Evolutionary conservation across 2,888 invertebrate genomes (phyloP), one percentile per base, ranked within the genome.

Genomic region (Lamproptera curius): DNA sequence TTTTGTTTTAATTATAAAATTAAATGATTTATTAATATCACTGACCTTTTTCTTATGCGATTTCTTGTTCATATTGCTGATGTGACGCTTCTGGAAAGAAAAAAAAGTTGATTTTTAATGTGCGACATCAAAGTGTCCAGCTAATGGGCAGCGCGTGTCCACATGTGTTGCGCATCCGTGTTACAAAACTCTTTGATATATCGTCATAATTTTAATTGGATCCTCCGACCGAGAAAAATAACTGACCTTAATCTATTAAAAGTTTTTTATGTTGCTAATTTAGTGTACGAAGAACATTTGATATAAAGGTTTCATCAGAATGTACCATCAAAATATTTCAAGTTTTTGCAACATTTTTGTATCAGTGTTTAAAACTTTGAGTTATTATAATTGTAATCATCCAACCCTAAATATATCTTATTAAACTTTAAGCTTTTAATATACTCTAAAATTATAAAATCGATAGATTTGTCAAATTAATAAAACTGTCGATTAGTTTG

Each of bases 1-100:
- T 44, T 10, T 13, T 13, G 11, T 2, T 40, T 39, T 13, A 15
- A 26, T 9, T 26, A 23, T 4, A 33, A 33, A 41, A n/a, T 2
- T 6, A 41, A 17, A 11, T 13, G 13, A 31, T 1, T 31, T 8
- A 17, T 8, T 9, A 16, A 44, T 14, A 35, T 8, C 20, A 69
- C 71, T 20, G 54, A 86, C 86, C 82, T 86, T 86, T 58, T 86
- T 86, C 66, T 85, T 86, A 45, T 86, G 80, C 14, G 77, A 72
- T 53, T 85, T 86, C 70, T 86, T 86, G 56, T 86, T 76, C 86
- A 86, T 86, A 54, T 35, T 54, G 57, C 47, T 36, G 38, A 41
- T 49, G 40, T 28, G 17, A 23, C 17, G 44, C 45, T 59, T 62
- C 83, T 84, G 82, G 54, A 84, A 83, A 67, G n/a, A n/a, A 20